These are phyloP conservation scores for Leptinotarsa peninsularis DNA, from an alignment of 2,888 invertebrate genomes.

Conservation along the genomic window DNA sequence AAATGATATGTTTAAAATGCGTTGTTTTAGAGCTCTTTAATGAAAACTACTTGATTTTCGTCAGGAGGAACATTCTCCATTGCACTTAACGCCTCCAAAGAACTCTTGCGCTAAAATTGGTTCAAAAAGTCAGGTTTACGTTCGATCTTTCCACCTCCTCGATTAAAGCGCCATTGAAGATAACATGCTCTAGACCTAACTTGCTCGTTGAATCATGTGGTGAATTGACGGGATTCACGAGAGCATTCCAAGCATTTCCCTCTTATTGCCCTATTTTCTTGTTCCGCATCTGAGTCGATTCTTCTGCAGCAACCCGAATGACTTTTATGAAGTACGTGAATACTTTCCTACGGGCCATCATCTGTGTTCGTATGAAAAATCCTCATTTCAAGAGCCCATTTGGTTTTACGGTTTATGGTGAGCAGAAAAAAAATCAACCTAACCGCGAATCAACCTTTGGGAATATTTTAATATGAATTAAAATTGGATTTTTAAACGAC, in stretches of 20 bases:
- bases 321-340: slow-evolving; percentile 7
- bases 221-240: slow-evolving; percentile 5
- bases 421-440: neutral
- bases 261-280: slow-evolving; percentile 4
- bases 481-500: neutral
- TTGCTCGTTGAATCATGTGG: slow-evolving; percentile 2
- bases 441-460: neutral
- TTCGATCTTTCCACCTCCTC: neutral
- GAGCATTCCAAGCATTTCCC: neutral
- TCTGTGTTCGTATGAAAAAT: neutral
- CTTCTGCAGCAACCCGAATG: slow-evolving; percentile 3
- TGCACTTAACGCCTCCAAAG: neutral
- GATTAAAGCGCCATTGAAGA: neutral
- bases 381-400: neutral
- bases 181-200: neutral
- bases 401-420: neutral
- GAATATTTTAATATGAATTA: neutral
- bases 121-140: neutral
- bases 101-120: neutral
- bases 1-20: too few species aligned
- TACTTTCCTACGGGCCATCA: neutral
- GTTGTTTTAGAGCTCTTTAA: too few species aligned
- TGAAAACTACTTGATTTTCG: too few species aligned
- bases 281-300: slow-evolving; percentile 4
- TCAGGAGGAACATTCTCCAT: too few species aligned